Evolutionary conservation across 2,113 vertebrate species (phyloP), one percentile per base, ranked within the genome.

Genomic region (Carassius carassius): DNA sequence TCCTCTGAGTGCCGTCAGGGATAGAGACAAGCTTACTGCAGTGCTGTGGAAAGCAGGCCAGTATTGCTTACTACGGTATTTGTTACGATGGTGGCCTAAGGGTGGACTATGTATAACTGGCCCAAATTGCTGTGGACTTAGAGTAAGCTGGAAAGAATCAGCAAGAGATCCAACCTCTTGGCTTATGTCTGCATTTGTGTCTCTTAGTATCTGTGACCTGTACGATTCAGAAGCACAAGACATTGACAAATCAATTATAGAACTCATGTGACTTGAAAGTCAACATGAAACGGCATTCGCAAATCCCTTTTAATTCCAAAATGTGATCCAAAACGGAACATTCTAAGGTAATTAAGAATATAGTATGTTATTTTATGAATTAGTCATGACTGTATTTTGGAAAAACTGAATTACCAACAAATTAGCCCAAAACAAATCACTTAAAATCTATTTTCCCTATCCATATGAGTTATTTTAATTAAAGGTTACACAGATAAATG

Each of bases 111-210:
- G 44, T 17, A 70, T 72, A 44, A 69, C 62, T 54, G 41, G 23
- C 41, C 79, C 41, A 69, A 81, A 81, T 69, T 69, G 44, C 25
- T 67, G 78, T 65, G 54, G 74, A 77, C 74, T 77, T 77, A 77
- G 19, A 77, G 35, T 21, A 79, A 67, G 60, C 37, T 65, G 7
- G 37, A 49, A 47, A 81, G 25, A 32, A 35, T 49, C 60, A 67
- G 16, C 17, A 21, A 81, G 23, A 67, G 17, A 69, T 54, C 5
- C 23, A 35, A 35, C 44, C 63, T 51, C 47, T 35, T n/a, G 49
- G 16, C 49, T 37, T 56, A n/a, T 21, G 1, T 70, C 63, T 69
- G 44, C 80, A 70, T 70, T 70, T 58, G n/a, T 69, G 44, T 69
- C 78, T 78, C 32, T 78, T 14, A 23, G 54, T 37, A 62, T 58